phyloP scores from a whole-genome alignment of 2,888 invertebrate genomes.

The Hypsopygia costalis region DNA sequence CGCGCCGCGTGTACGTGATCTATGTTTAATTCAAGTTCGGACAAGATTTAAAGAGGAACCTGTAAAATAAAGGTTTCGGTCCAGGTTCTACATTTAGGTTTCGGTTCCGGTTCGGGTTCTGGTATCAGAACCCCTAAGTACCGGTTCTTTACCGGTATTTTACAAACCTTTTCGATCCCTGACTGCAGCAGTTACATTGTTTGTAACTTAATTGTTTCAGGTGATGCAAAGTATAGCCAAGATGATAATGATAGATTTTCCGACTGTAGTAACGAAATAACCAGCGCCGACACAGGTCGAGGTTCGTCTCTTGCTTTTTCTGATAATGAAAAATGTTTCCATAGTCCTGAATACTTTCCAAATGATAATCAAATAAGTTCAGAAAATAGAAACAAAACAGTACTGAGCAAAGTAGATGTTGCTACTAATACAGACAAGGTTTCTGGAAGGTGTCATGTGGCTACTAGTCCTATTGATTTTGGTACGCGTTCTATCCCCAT shows the following conservation, averaged over 20 bases:
- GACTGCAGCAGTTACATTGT: too few species aligned
- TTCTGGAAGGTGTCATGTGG: constrained; percentile 17
- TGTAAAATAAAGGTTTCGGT: too few species aligned
- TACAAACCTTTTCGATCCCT: too few species aligned
- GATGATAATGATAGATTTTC: constrained; percentile 25
- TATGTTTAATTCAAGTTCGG: too few species aligned
- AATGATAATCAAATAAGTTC: constrained; percentile 32
- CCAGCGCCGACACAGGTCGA: constrained; percentile 61
- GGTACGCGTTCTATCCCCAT: constrained; percentile 7
- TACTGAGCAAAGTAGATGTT: constrained; percentile 19
- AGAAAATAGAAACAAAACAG: constrained; percentile 26
- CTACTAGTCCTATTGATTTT: constrained; percentile 24
- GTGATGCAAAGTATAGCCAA: constrained; percentile 5
- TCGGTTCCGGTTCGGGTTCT: too few species aligned
- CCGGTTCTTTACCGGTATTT: too few species aligned
- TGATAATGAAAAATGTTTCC: constrained; percentile 52
- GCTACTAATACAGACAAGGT: constrained; percentile 27
- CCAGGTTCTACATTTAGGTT: too few species aligned
- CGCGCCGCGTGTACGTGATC: too few species aligned
- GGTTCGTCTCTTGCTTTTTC: constrained; percentile 63
- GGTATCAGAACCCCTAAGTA: too few species aligned
- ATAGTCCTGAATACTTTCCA: constrained; percentile 52
- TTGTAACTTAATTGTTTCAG: too few species aligned
- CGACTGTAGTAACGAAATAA: constrained; percentile 36
- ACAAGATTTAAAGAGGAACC: too few species aligned